Evolutionary conservation across 2,797 vertebrate genomes (phyloP).

Genomic region (Enteromius treurensis): DNA sequence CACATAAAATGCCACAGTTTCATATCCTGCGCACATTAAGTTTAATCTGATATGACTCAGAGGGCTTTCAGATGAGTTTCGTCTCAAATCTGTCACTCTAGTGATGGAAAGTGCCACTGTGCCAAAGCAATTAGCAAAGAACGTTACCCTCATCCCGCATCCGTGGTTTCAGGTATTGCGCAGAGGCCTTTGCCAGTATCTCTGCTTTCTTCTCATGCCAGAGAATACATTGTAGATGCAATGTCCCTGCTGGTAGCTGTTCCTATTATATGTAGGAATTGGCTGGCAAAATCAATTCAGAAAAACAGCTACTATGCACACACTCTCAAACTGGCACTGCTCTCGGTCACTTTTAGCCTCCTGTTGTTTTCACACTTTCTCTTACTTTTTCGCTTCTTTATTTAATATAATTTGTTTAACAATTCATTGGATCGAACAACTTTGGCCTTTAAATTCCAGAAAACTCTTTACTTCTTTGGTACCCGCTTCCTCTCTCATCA

Average conservation of each 20-base stretch:
- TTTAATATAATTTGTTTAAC: constrained; percentile 26
- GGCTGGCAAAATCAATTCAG: constrained; percentile 31
- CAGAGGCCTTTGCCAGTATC: constrained; percentile 18
- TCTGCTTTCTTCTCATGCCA: constrained; percentile 34
- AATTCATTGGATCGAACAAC: not conserved
- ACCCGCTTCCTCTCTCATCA: constrained; percentile 17
- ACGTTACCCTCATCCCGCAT: constrained; percentile 37
- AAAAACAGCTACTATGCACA: constrained; percentile 28
- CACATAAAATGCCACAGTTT: constrained; percentile 15
- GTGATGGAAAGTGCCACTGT: constrained; percentile 28
- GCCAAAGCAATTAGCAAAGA: constrained; percentile 52
- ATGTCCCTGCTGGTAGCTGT: constrained; percentile 49
- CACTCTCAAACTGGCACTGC: not conserved
- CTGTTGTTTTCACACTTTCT: not conserved
- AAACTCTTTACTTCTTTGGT: not conserved
- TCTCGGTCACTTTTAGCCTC: not conserved
- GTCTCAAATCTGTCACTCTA: constrained; percentile 14
- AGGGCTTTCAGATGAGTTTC: constrained; percentile 32
- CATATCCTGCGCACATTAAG: constrained; percentile 18
- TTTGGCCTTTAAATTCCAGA: not conserved
- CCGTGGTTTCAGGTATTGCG: constrained; percentile 26
- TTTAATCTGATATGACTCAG: constrained; percentile 29
- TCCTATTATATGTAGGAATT: constrained; percentile 33
- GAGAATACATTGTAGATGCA: constrained; percentile 44
- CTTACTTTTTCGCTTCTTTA: not conserved